Evolutionary conservation across 2,888 invertebrate genomes (phyloP).

Genomic region (Ypsolopha scabrella): DNA sequence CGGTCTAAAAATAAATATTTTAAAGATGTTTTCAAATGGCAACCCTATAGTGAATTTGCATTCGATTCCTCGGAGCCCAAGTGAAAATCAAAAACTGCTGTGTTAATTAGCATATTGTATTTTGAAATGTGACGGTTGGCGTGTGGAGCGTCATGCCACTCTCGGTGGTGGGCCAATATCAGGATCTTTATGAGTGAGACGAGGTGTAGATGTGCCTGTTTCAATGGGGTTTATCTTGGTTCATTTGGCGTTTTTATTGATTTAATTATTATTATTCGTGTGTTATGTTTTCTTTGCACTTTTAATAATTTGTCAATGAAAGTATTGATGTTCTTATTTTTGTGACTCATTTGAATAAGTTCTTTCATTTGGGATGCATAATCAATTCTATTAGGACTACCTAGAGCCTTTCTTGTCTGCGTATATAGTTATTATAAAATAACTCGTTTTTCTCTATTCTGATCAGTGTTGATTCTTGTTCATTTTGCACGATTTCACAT

Average conservation of each 20-base stretch:
- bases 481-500: constrained; percentile 9
- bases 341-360: not conserved
- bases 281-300: constrained; percentile 4
- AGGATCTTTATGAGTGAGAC: constrained; percentile 34
- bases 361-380: not conserved
- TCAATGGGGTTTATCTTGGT: too few species aligned
- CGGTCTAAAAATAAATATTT: too few species aligned
- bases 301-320: not conserved
- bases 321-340: not conserved
- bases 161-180: constrained; percentile 56
- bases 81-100: constrained; percentile 51
- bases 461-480: not conserved
- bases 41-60: constrained; percentile 43
- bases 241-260: too few species aligned
- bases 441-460: too few species aligned
- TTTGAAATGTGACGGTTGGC: constrained; percentile 66
- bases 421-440: too few species aligned
- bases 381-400: too few species aligned
- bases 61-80: constrained; percentile 61
- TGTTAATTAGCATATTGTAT: constrained; percentile 70
- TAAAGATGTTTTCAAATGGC: too few species aligned
- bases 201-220: too few species aligned
- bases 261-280: too few species aligned
- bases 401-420: too few species aligned
- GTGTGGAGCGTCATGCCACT: constrained; percentile 51